These are phyloP conservation scores for Pyralis farinalis DNA, from an alignment of 2,888 invertebrate genomes.

Conservation along the genomic window DNA sequence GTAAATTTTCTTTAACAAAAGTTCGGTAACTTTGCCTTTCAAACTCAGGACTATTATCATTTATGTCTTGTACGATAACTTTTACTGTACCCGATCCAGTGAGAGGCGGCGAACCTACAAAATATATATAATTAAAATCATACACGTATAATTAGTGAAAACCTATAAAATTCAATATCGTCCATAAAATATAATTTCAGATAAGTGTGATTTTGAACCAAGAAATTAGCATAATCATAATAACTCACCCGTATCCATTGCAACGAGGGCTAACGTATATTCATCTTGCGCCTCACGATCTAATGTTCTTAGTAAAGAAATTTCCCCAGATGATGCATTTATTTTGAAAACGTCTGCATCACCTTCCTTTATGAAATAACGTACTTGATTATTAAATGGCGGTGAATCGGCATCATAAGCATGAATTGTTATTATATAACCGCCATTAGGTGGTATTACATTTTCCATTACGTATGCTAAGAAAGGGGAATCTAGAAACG, in stretches of 20 bases:
- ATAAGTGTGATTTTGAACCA: no score
- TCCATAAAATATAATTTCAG: no score
- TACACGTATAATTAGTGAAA: no score
- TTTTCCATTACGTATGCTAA: slow-evolving; percentile 96
- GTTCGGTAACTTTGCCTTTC: slow-evolving; percentile 90
- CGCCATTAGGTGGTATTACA: slow-evolving; percentile 89
- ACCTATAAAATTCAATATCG: no score
- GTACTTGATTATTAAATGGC: slow-evolving; percentile 93
- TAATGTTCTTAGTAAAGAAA: slow-evolving; percentile 89
- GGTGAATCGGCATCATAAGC: slow-evolving; percentile 96
- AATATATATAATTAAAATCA: neutral
- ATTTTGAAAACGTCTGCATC: slow-evolving; percentile 95
- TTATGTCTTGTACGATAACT: slow-evolving; percentile 95
- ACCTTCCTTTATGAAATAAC: slow-evolving; percentile 96
- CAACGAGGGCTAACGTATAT: slow-evolving; percentile 92
- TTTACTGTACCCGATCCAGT: slow-evolving; percentile 95
- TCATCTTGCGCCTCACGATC: slow-evolving; percentile 92
- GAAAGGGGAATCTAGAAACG: slow-evolving; percentile 97
- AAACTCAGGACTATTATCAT: slow-evolving; percentile 96
- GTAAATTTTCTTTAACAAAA: slow-evolving; percentile 90
- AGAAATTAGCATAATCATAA: neutral
- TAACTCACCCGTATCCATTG: slow-evolving; percentile 94
- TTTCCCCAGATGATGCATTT: slow-evolving; percentile 95
- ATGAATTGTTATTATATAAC: slow-evolving; percentile 90
- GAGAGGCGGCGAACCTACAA: slow-evolving; percentile 93